These are phyloP conservation scores for Boloria euphrosyne DNA, from an alignment of 2,888 invertebrate genomes.

Conservation along the genomic window DNA sequence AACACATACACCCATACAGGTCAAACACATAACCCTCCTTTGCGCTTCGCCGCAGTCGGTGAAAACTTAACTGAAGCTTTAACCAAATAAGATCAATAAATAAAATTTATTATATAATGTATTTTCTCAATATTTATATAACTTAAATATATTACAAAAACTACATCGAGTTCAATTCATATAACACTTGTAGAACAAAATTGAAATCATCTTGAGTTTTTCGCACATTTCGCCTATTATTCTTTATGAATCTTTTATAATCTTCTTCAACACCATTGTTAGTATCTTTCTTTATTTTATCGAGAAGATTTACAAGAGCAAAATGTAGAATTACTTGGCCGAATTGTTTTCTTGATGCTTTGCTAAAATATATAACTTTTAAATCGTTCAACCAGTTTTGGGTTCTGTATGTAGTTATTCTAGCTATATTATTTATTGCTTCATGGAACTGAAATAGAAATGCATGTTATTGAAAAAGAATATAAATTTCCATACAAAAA, in stretches of 20 bases:
- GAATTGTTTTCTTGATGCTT: slow-evolving; percentile 44
- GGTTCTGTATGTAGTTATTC: slow-evolving; percentile 52
- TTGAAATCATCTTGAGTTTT: slow-evolving; percentile 50
- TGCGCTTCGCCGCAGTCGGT: too few species aligned
- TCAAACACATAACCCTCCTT: too few species aligned
- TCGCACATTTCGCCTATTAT: slow-evolving; percentile 46
- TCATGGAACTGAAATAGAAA: slow-evolving; percentile 60
- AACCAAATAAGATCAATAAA: too few species aligned
- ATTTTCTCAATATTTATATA: background rate
- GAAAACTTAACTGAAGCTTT: too few species aligned
- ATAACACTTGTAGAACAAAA: slow-evolving; percentile 52
- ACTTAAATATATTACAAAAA: background rate
- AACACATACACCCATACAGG: too few species aligned
- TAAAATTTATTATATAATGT: too few species aligned
- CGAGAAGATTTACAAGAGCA: slow-evolving; percentile 50
- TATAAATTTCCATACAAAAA: too few species aligned
- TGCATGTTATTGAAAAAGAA: too few species aligned
- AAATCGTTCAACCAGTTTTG: slow-evolving; percentile 62
- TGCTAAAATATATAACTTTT: slow-evolving; percentile 53
- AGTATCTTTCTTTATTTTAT: slow-evolving; percentile 54
- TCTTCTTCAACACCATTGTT: slow-evolving; percentile 48
- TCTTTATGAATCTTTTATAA: slow-evolving; percentile 47
- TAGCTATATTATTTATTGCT: slow-evolving; percentile 57
- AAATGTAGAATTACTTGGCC: slow-evolving; percentile 59
- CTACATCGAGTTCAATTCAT: slow-evolving; percentile 39